Conservation (phyloP, 2,797 vertebrate species). For the Hafferia zeledoni region DNA sequence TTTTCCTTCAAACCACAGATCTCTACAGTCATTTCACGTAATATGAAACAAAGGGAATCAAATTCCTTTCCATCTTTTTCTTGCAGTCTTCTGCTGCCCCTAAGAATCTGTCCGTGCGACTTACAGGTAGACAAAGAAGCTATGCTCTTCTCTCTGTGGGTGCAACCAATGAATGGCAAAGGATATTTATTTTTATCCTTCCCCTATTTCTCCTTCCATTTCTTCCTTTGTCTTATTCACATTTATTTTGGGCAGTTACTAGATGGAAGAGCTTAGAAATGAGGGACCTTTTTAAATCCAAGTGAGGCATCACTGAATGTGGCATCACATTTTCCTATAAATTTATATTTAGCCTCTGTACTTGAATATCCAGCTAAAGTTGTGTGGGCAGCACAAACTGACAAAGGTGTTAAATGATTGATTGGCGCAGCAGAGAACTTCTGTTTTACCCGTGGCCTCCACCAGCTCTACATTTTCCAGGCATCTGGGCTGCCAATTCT, state of each 20-base stretch:
- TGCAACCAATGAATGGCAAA: background rate
- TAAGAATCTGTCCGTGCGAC: background rate
- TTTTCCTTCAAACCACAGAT: background rate
- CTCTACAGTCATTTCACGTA: background rate
- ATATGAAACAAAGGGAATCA: background rate
- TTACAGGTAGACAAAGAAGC: background rate
- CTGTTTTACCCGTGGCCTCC: background rate
- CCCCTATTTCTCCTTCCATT: background rate
- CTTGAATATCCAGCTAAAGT: background rate
- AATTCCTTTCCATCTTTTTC: background rate
- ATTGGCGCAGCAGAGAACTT: background rate
- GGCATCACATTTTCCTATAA: constrained; percentile 43
- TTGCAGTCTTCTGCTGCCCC: background rate
- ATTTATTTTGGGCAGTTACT: background rate
- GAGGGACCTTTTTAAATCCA: background rate
- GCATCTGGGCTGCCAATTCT: constrained; percentile 67
- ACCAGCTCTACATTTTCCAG: constrained; percentile 66
- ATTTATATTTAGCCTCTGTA: constrained; percentile 40
- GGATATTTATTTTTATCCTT: background rate
- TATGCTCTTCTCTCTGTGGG: background rate
- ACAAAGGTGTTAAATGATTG: constrained; percentile 62
- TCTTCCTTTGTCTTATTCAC: background rate
- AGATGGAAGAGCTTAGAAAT: background rate
- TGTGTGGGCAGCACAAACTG: constrained; percentile 19
- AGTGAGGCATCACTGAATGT: background rate